These are phyloP conservation scores for Tupaia tana DNA, from an alignment of 2,113 vertebrate species.

Conservation along the genomic window DNA sequence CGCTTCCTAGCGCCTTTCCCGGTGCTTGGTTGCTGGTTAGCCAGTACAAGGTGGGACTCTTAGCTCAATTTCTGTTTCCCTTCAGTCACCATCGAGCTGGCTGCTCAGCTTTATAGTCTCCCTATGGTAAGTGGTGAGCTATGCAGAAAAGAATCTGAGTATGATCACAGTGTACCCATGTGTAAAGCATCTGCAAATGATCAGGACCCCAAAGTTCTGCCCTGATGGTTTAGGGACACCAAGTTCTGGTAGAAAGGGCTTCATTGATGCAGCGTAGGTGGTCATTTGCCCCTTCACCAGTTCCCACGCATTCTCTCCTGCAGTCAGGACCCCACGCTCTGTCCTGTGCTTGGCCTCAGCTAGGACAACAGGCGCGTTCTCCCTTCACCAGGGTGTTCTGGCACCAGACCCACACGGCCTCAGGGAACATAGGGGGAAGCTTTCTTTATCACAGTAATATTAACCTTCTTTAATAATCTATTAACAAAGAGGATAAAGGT, in stretches of 20 bases:
- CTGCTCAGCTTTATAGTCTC: not conserved
- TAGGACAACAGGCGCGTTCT: not conserved
- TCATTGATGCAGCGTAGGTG: rapidly evolving
- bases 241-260: not conserved
- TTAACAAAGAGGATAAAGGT: constrained; percentile 74
- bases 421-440: constrained; percentile 12
- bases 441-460: constrained; percentile 47
- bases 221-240: not conserved
- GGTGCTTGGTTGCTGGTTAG: rapidly evolving
- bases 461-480: constrained; percentile 77
- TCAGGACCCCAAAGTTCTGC: not conserved
- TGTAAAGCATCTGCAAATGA: rapidly evolving
- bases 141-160: not conserved
- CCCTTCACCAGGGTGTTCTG: not conserved
- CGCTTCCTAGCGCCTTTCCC: not conserved
- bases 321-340: not conserved
- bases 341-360: not conserved
- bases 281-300: too few species aligned
- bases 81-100: not conserved
- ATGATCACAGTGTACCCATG: not conserved
- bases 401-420: not conserved
- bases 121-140: not conserved
- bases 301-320: rapidly evolving
- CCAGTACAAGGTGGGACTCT: not conserved
- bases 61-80: not conserved